A percentile compares a stretch with the other conserved stretches of the same genome.
These are phyloP conservation scores for Fissipunctia ypsillon DNA, from an alignment of 2,888 invertebrate genomes.

Conservation along the genomic window DNA sequence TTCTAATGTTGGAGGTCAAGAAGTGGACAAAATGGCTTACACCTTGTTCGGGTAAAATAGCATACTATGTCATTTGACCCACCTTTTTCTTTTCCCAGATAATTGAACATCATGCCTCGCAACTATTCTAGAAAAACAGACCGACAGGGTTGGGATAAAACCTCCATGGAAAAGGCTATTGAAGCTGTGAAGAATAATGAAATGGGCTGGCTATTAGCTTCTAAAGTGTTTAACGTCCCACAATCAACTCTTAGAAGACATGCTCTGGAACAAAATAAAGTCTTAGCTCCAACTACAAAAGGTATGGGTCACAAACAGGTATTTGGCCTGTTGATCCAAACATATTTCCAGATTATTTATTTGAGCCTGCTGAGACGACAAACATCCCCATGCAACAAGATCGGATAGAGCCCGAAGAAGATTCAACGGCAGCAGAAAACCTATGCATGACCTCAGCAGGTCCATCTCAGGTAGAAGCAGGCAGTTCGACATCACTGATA, in stretches of 20 bases:
- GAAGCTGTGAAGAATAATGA: constrained; percentile 36
- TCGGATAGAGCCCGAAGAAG: constrained; percentile 40
- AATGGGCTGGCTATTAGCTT: constrained; percentile 51
- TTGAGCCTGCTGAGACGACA: constrained; percentile 67
- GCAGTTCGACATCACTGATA: constrained; percentile 42
- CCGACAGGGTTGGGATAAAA: constrained; percentile 38
- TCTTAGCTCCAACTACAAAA: no score
- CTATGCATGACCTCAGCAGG: neutral
- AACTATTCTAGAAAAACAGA: constrained; percentile 38
- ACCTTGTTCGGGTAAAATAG: constrained; percentile 18
- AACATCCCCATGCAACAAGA: constrained; percentile 51
- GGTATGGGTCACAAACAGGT: constrained; percentile 52
- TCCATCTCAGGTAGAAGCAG: constrained; percentile 40
- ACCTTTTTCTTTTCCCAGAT: constrained; percentile 9
- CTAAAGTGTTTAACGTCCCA: constrained; percentile 46
- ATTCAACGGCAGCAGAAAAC: constrained; percentile 8
- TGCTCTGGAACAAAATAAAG: no score
- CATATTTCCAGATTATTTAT: constrained; percentile 65
- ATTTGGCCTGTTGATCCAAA: constrained; percentile 56
- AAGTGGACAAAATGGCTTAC: constrained; percentile 35
- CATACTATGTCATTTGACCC: constrained; percentile 45
- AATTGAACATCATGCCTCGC: constrained; percentile 30
- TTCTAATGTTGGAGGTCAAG: constrained; percentile 20
- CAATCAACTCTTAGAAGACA: constrained; percentile 50
- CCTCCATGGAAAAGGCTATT: constrained; percentile 47